Evolutionary conservation across 1,140 invertebrate genomes (phyloP), one percentile per base, ranked within the genome.

Genomic region (Bombus ignitus): DNA sequence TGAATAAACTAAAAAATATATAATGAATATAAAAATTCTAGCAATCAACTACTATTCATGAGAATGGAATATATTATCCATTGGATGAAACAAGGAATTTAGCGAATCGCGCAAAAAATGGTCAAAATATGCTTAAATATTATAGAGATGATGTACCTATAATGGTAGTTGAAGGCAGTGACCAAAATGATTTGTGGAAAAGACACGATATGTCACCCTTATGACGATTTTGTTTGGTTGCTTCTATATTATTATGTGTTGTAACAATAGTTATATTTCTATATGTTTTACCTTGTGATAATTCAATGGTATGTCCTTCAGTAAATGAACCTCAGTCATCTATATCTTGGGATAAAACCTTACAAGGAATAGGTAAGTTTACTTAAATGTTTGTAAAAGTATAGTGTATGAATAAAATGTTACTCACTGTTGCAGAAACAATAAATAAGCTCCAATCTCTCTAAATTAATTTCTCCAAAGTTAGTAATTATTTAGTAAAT

Each of bases 231-330:
- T 97, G 96, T 57, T 97, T 98, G 87, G 93, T 97, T 25, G 94
- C 96, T 22, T 97, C 97, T 15, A 96, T 98, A 83, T 89, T 97
- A 42, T 92, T 97, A 28, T 98, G 97, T 89, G 92, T 97, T 42
- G 94, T 97, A 71, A 97, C 97, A 22, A 96, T 97, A 35, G 89
- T 97, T 22, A 95, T 97, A 87, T 98, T 98, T 92, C 93, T 98
- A 4, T 98, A 97, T 96, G 95, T 97, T 25, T 93, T 98, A 86
- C 97, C 97, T 2, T 98, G 97, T 91, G 96, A 97, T 87, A 95
- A 95, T 84, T 95, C 96, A 8, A 96, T 96, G 6, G 96, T 96
- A 66, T 98, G 97, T 87, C 95, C 96, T 94, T 94, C 80, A 93
- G 94, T 94, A 93, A 95, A 87, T 90, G 96, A 85, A 96, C 96